Percentiles rank a stretch among this genome's conserved stretches.
These are phyloP conservation scores for Trachemys scripta DNA, from an alignment of 2,113 vertebrate species.

Conservation along the genomic window DNA sequence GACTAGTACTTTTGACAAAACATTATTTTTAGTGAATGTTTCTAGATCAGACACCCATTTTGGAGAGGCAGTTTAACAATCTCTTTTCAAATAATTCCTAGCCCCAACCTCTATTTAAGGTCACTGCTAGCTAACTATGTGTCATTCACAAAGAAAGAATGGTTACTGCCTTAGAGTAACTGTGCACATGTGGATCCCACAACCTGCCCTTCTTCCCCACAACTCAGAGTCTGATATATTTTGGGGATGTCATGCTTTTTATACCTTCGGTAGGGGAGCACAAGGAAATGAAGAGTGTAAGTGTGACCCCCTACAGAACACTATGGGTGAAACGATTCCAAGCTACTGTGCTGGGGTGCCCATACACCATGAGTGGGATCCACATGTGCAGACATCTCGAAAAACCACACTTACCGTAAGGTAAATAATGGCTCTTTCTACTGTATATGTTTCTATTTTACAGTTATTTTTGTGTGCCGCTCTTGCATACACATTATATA, in stretches of 20 bases:
- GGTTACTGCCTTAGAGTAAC: not conserved
- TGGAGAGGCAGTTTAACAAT: too few relatives aligned
- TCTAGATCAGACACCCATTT: too few relatives aligned
- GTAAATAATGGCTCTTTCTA: not conserved
- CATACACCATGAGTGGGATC: not conserved
- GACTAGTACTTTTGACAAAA: too few relatives aligned
- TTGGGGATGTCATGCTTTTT: not conserved
- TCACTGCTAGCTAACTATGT: not conserved
- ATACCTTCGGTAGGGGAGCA: not conserved
- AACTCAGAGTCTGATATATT: not conserved
- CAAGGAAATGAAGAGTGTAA: not conserved
- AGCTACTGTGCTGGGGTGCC: not conserved
- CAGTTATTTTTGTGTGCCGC: not conserved
- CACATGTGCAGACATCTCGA: not conserved
- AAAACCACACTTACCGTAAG: not conserved
- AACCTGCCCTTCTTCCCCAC: not conserved
- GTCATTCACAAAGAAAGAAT: not conserved
- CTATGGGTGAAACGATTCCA: not conserved
- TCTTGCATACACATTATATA: not conserved
- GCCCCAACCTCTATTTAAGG: too few relatives aligned
- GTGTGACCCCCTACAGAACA: not conserved
- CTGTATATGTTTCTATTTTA: accelerated
- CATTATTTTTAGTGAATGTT: too few relatives aligned
- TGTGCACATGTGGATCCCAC: not conserved
- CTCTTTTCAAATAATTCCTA: too few relatives aligned